Base-by-base conservation (phyloP, 1,140 invertebrate species). In the Elysia chlorotica region DNA sequence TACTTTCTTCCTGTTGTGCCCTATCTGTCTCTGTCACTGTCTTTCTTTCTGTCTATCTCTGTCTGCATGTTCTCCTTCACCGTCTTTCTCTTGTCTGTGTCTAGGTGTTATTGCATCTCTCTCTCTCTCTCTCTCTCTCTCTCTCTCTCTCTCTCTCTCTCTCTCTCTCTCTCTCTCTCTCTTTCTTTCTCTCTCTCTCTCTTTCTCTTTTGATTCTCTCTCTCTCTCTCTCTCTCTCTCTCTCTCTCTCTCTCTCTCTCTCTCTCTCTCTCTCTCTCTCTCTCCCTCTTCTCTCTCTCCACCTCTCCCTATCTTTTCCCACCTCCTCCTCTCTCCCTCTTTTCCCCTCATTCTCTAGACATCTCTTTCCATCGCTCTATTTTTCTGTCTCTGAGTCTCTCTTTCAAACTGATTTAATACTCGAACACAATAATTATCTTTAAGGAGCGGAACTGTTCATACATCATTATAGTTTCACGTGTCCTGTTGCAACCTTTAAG, bases 211-310 rank as follows among this genome's bases (percentile, higher is more conserved):
- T 37, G 41, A 23, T 10, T 56, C 67, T 56, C 67, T 69, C 67
- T 59, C 67, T 69, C 67, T 69, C 67, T 69, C 67, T 70, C 67
- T 70, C 41, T 59, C 41, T 70, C 67, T 57, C 41, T 57, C 53
- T 69, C 38, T 59, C 19, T 69, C 38, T 56, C 67, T 66, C 19
- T 31, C 48, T 30, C 36, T 25, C 65, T 48, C 65, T 23, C 38
- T 23, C 14, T 28, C 65, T 70, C 68, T 70, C 54, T 28, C n/a
- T 54, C 28, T 48, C 38, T 10, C 21, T 36, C 54, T 35, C 6
- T 35, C 30, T 35, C 54, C 36, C 68, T 61, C 30, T 33, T 23
- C 53, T 62, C 28, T 71, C 54, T 25, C 28, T 71, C 23, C 21
- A 25, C 6, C 68, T 33, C 68, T 61, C 54, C 61, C 68, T 71